phyloP scores from a whole-genome alignment of 2,113 vertebrate genomes.

The Synchiropus splendidus region DNA sequence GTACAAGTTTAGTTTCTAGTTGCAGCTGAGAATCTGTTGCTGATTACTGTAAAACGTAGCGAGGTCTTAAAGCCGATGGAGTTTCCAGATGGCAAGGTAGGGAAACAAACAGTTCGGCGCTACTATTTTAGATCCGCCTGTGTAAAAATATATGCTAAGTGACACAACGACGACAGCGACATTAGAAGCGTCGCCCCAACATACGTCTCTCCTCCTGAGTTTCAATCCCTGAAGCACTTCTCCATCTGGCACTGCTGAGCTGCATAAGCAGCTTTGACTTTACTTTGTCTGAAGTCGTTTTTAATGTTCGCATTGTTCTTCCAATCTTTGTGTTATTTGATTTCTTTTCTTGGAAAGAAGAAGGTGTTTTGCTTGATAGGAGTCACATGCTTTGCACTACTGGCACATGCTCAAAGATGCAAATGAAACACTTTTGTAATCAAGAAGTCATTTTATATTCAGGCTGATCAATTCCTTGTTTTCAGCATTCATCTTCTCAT shows the following conservation, averaged over 20 bases:
- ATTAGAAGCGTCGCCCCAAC: constrained; percentile 46
- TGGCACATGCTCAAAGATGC: too few species aligned
- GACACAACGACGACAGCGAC: constrained; percentile 18
- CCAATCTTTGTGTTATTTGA: not conserved
- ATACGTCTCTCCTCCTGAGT: constrained; percentile 34
- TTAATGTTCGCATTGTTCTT: not conserved
- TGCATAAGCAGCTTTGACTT: constrained; percentile 1
- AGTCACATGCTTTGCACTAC: too few species aligned
- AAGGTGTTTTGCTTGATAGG: too few species aligned
- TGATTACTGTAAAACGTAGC: constrained; percentile 49
- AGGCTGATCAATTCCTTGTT: too few species aligned
- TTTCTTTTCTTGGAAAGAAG: too few species aligned
- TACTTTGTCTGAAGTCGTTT: constrained; percentile 1
- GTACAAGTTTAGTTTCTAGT: constrained; percentile 32
- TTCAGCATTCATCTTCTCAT: too few species aligned
- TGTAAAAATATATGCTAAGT: constrained; percentile 10
- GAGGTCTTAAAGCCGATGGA: constrained; percentile 37
- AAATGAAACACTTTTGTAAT: too few species aligned
- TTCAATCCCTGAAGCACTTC: constrained; percentile 3
- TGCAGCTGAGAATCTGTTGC: constrained; percentile 45
- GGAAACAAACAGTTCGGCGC: constrained; percentile 24
- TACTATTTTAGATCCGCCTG: not conserved
- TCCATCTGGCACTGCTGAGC: constrained; percentile 4
- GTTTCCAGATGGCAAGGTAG: constrained; percentile 50
- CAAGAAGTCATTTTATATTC: too few species aligned